Base-by-base conservation (phyloP, 1,140 invertebrate species). In the Magallana angulata region DNA sequence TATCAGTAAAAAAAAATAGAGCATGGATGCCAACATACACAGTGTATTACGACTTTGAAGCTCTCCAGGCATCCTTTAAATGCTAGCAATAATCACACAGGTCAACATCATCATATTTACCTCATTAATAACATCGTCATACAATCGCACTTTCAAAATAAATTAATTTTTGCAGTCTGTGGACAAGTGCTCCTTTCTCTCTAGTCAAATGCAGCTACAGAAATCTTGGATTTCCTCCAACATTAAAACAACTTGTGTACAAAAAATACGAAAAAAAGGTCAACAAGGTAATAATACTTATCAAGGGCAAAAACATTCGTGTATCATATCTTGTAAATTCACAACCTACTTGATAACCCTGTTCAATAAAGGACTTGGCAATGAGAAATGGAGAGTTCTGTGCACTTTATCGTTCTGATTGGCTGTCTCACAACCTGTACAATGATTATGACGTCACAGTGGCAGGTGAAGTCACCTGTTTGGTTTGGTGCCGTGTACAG, bases 401-500 rank as follows among this genome's bases (percentile, higher is more conserved):
- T 68, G n/a, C 68, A 6, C 24, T 24, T 48, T 7, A 30, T 30
- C 6, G 24, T 36, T 76, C 24, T 76, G 8, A 30, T 30, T 76
- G 68, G 48, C 81, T 57, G 48, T 82, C 57, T 82, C 81, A 76
- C 68, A 76, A 36, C 68, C 68, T 76, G 11, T 16, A 64, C 36
- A 11, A 76, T 76, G 24, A 71, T 71, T 71, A 76, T 76, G 68
- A 36, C 24, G 68, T 76, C 68, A 76, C 68, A 30, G 12, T 24
- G 18, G 68, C 24, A 12, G 1, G 68, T 30, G 68, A 11, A 82
- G 7, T 84, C 82, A 84, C 16, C 82, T 84, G 59, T 84, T 59
- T 9, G 82, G 82, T 9, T 84, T 59, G 30, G 24, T 59, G 30
- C 82, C 82, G 18, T 84, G 82, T 36, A 82, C 68, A 5, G 68